Evolutionary conservation across 1,140 invertebrate genomes (phyloP).

Genomic region (Maniola jurtina): DNA sequence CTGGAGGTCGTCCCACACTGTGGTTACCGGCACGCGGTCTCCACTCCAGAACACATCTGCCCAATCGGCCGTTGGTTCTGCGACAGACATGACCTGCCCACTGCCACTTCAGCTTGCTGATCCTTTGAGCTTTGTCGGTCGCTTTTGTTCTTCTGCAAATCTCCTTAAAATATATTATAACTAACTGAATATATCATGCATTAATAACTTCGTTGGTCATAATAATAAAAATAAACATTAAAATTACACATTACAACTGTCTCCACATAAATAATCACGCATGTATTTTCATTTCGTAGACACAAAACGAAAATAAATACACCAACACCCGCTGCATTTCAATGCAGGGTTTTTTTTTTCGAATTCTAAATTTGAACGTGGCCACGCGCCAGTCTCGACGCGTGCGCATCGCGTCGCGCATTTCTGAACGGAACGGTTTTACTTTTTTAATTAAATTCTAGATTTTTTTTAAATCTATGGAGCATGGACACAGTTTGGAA

Average conservation of each 20-base stretch:
- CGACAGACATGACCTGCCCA: too few species aligned
- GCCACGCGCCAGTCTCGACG: slow-evolving; percentile 64
- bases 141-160: too few species aligned
- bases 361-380: slow-evolving; percentile 69
- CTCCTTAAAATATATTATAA: too few species aligned
- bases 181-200: too few species aligned
- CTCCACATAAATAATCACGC: slow-evolving; percentile 35
- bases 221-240: not conserved
- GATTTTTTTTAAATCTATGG: slow-evolving; percentile 10
- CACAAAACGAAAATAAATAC: slow-evolving; percentile 52
- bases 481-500: slow-evolving; percentile 1
- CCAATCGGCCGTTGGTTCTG: too few species aligned
- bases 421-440: slow-evolving; percentile 34
- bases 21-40: too few species aligned
- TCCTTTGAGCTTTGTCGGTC: too few species aligned
- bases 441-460: slow-evolving; percentile 29
- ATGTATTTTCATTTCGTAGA: slow-evolving; percentile 35
- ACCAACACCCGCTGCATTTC: slow-evolving; percentile 58
- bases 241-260: slow-evolving; percentile 17
- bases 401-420: slow-evolving; percentile 53
- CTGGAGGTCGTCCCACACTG: too few species aligned
- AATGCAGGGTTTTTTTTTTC: slow-evolving; percentile 66
- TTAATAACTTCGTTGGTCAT: too few species aligned
- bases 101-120: too few species aligned
- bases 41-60: too few species aligned